Percentiles rank a stretch among this genome's conserved stretches.
These are phyloP conservation scores for Drosophila eohydei DNA, from an alignment of 2,888 invertebrate species.

Conservation along the genomic window DNA sequence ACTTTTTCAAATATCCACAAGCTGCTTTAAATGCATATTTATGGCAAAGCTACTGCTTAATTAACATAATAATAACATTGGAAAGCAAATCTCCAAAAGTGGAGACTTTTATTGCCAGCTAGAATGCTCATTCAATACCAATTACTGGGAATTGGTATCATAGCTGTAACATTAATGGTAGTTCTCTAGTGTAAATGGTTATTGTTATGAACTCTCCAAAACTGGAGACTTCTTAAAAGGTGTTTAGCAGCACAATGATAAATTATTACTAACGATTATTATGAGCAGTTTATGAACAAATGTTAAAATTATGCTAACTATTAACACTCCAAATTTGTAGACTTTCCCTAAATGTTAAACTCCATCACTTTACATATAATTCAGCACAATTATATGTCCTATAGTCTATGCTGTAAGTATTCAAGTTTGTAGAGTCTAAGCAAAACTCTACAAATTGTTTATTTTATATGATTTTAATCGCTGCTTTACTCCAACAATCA, in stretches of 20 bases:
- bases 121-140: not conserved
- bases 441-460: conserved; percentile 4
- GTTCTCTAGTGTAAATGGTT: not conserved
- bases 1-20: conserved; percentile 32
- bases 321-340: conserved; percentile 28
- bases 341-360: not conserved
- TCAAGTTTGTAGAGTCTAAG: conserved; percentile 5
- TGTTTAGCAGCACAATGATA: not conserved
- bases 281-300: not conserved
- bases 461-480: conserved; percentile 3
- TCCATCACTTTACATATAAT: not conserved
- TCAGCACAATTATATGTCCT: too few relatives aligned
- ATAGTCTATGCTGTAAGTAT: not conserved
- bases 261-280: not conserved
- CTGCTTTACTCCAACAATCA: not conserved
- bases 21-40: conserved; percentile 4
- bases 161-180: not conserved
- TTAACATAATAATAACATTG: conserved; percentile 21
- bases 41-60: not conserved
- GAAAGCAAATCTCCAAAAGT: conserved; percentile 3
- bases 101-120: conserved; percentile 10
- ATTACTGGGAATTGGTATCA: not conserved
- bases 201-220: conserved; percentile 12
- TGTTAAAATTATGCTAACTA: not conserved
- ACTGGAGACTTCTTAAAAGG: not conserved